phyloP scores from a whole-genome alignment of 2,797 vertebrate genomes.

The Gila robusta region DNA sequence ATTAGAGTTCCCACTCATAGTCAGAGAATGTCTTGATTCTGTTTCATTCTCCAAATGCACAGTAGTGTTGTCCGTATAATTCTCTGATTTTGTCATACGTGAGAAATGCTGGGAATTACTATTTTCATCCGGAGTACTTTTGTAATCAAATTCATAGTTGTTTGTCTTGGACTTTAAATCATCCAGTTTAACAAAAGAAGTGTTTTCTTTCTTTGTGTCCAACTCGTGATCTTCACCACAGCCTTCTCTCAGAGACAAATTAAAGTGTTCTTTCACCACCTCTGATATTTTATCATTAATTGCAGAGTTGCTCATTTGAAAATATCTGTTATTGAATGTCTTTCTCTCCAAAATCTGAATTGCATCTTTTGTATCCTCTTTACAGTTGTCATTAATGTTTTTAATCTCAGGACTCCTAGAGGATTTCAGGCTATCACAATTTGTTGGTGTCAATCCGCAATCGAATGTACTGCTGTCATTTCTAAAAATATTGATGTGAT shows the following conservation, averaged over 20 bases:
- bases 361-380: constrained; percentile 19
- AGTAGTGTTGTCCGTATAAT: neutral
- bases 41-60: constrained; percentile 1
- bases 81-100: neutral
- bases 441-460: neutral
- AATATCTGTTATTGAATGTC: constrained; percentile 25
- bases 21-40: constrained; percentile 15
- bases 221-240: constrained; percentile 31
- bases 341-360: constrained; percentile 9
- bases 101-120: neutral
- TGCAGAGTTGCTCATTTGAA: constrained; percentile 61
- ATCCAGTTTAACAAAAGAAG: constrained; percentile 14
- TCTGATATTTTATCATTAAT: constrained; percentile 81
- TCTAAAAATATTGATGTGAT: neutral
- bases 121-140: neutral
- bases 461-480: neutral
- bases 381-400: neutral
- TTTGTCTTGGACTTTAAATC: neutral
- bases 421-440: neutral
- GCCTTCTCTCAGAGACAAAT: constrained; percentile 56
- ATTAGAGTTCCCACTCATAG: neutral
- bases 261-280: constrained; percentile 77
- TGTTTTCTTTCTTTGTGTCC: constrained; percentile 34
- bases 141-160: constrained; percentile 24
- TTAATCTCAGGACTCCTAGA: neutral